These are phyloP conservation scores for Corella eumyota DNA, from an alignment of 23 tunicate genomes.

Conservation along the genomic window DNA sequence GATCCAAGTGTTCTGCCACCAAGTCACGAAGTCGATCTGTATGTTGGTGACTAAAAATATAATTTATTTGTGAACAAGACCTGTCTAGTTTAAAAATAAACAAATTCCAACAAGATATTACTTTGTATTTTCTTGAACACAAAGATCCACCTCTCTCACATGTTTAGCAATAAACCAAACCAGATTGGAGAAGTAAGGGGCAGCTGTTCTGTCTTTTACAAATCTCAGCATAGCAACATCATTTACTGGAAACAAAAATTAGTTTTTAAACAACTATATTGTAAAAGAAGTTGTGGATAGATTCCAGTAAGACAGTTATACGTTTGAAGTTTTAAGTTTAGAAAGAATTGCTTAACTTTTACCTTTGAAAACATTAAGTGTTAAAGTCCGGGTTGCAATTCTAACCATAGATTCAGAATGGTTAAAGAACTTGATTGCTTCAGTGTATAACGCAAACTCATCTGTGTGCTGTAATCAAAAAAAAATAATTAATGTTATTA, in stretches of 20 bases:
- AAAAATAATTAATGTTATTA: background rate
- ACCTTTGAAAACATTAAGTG: slow-evolving; percentile 94
- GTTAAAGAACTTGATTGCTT: slow-evolving; percentile 91
- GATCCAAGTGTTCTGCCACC: slow-evolving; percentile 89
- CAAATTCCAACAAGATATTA: slow-evolving; percentile 3
- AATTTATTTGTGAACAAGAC: slow-evolving; percentile 6
- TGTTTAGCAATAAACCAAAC: slow-evolving; percentile 91
- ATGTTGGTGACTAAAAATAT: slow-evolving; percentile 74
- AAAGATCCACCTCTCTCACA: slow-evolving; percentile 65
- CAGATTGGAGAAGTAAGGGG: slow-evolving; percentile 92
- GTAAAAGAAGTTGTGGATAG: background rate
- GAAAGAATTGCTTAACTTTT: background rate
- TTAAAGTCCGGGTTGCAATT: slow-evolving; percentile 92
- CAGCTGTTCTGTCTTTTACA: slow-evolving; percentile 87
- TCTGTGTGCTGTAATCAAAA: slow-evolving; percentile 73
- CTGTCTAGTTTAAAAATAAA: background rate
- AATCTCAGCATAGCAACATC: slow-evolving; percentile 90
- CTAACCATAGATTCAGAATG: slow-evolving; percentile 99
- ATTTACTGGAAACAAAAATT: slow-evolving; percentile 23
- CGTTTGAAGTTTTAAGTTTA: too few species aligned
- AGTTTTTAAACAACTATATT: slow-evolving; percentile 4
- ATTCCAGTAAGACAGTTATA: too few species aligned
- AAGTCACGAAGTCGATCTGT: slow-evolving; percentile 63
- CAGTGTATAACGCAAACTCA: slow-evolving; percentile 98
- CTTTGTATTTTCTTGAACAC: slow-evolving; percentile 66